Evolutionary conservation across 2,113 vertebrate genomes (phyloP).

Genomic region (rat (Rattus norvegicus)): DNA sequence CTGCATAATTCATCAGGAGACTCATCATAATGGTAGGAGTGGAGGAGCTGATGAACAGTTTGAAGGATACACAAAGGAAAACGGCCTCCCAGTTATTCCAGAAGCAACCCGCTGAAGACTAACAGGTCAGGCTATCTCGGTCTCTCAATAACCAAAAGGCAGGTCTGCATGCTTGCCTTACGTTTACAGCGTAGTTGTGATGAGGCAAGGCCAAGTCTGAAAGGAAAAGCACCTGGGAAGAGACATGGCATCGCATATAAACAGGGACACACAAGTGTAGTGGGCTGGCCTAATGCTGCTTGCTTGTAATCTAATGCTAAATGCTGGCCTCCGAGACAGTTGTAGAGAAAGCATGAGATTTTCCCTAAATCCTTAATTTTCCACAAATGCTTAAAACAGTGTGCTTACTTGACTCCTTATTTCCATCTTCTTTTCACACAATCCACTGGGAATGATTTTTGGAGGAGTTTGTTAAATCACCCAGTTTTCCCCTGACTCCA

Average conservation of each 20-base stretch:
- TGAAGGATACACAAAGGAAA: conserved; percentile 67
- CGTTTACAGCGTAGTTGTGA: not conserved
- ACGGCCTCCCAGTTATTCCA: conserved; percentile 44
- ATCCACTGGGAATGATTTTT: conserved; percentile 36
- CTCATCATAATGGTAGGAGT: conserved; percentile 72
- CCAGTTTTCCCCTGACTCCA: conserved; percentile 52
- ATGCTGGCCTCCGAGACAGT: not conserved
- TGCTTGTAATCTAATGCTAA: too few species aligned
- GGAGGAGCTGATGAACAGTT: conserved; percentile 62
- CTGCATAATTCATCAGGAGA: conserved; percentile 77
- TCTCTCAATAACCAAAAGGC: not conserved
- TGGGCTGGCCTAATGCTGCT: too few species aligned
- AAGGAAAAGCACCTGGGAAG: not conserved
- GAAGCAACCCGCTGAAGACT: not conserved
- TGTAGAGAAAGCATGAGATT: conserved; percentile 1
- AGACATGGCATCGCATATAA: not conserved
- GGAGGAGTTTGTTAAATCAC: conserved; percentile 47
- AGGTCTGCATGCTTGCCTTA: not conserved
- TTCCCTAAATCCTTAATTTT: conserved; percentile 45
- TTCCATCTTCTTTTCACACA: conserved; percentile 56
- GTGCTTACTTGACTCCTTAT: conserved; percentile 57
- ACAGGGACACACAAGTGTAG: not conserved
- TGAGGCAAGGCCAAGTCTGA: not conserved
- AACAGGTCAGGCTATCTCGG: not conserved
- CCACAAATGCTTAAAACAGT: conserved; percentile 24